These are phyloP conservation scores for Rapana venosa DNA, from an alignment of 2,888 invertebrate genomes.

Conservation along the genomic window DNA sequence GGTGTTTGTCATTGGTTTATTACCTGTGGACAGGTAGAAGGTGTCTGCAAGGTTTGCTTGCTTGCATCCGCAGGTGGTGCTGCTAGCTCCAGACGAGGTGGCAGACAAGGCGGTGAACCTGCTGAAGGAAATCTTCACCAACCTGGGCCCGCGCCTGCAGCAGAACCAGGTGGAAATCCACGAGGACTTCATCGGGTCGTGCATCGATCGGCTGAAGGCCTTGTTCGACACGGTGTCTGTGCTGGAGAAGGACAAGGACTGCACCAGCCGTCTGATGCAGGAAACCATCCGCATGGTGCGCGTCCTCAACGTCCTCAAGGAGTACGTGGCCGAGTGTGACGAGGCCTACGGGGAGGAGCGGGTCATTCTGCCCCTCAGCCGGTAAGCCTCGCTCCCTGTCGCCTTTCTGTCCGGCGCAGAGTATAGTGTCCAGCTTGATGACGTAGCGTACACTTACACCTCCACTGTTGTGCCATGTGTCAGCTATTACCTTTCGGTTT, in stretches of 20 bases:
- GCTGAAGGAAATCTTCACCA: constrained; percentile 94
- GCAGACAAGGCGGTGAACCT: constrained; percentile 94
- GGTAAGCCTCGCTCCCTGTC: constrained; percentile 77
- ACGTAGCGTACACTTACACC: too few species aligned
- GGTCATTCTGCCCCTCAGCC: constrained; percentile 90
- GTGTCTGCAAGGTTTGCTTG: neutral
- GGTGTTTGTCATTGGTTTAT: too few species aligned
- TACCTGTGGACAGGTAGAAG: neutral
- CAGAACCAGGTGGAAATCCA: constrained; percentile 89
- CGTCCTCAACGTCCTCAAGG: constrained; percentile 94
- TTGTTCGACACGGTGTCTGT: constrained; percentile 85
- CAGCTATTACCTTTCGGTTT: too few species aligned
- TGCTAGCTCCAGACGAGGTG: constrained; percentile 93
- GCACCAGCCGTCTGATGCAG: constrained; percentile 81
- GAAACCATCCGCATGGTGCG: constrained; percentile 91
- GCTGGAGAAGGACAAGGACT: constrained; percentile 76
- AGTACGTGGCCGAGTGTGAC: constrained; percentile 97
- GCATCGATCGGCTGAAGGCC: constrained; percentile 90
- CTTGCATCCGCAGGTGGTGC: constrained; percentile 83
- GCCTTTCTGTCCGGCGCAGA: neutral
- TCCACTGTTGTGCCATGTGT: too few species aligned
- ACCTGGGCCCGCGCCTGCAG: constrained; percentile 91
- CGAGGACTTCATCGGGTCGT: constrained; percentile 93
- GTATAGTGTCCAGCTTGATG: too few species aligned
- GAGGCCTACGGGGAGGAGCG: constrained; percentile 86